Evolutionary conservation across 2,888 invertebrate species (phyloP).

Genomic region (Hirtodrosophila confusa): DNA sequence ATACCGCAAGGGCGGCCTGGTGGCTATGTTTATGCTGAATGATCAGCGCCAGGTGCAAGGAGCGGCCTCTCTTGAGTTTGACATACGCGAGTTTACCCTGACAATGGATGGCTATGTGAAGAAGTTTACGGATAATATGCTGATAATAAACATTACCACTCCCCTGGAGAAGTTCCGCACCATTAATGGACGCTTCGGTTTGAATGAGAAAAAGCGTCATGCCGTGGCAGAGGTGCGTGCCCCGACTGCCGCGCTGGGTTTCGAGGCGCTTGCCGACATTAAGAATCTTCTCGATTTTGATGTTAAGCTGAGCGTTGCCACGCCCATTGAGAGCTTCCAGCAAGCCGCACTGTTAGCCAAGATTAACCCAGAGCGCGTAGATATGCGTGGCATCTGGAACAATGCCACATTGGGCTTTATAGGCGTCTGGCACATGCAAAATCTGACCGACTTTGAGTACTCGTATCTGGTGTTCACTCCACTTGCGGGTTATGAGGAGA

Average conservation of each 20-base stretch:
- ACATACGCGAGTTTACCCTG: constrained; percentile 88
- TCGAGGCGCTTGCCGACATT: constrained; percentile 88
- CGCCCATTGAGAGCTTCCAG: constrained; percentile 89
- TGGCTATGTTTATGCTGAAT: constrained; percentile 88
- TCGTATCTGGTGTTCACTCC: constrained; percentile 91
- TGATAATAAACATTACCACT: constrained; percentile 90
- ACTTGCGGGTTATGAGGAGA: constrained; percentile 90
- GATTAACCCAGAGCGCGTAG: constrained; percentile 88
- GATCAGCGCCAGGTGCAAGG: constrained; percentile 88
- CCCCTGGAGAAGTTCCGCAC: constrained; percentile 88
- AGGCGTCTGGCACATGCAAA: constrained; percentile 88
- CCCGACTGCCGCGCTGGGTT: constrained; percentile 88
- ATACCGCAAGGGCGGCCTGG: constrained; percentile 88
- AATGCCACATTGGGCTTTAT: constrained; percentile 90
- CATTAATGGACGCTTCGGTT: constrained; percentile 89
- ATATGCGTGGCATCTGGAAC: constrained; percentile 91
- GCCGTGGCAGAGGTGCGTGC: constrained; percentile 90
- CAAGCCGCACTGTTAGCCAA: constrained; percentile 89
- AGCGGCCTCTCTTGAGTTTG: constrained; percentile 89
- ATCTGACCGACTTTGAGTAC: constrained; percentile 90
- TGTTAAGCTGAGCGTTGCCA: constrained; percentile 89
- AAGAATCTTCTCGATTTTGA: constrained; percentile 89
- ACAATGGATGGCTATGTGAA: constrained; percentile 89
- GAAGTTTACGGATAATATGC: constrained; percentile 90
- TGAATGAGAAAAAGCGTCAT: constrained; percentile 89